Conservation (phyloP, 2,888 invertebrate genomes). For the Psylliodes chrysocephalus region DNA sequence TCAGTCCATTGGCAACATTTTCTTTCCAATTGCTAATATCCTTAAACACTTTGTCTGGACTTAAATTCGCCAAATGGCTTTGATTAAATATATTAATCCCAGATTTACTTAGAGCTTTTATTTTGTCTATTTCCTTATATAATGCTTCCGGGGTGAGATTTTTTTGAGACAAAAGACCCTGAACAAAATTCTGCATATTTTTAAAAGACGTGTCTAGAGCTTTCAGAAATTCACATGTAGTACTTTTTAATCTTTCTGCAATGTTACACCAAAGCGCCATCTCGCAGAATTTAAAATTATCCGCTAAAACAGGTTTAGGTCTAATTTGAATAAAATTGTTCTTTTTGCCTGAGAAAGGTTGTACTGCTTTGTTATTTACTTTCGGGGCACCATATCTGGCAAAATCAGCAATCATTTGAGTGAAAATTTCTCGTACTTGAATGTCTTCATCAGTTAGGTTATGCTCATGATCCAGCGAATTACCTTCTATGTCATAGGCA, state of each 20-base stretch:
- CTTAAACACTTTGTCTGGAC: slow-evolving; percentile 27
- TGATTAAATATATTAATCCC: slow-evolving; percentile 24
- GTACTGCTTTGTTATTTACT: slow-evolving; percentile 59
- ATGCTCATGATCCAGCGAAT: slow-evolving; percentile 62
- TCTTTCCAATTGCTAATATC: slow-evolving; percentile 9
- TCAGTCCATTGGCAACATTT: slow-evolving; percentile 1
- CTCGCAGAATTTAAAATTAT: slow-evolving; percentile 72
- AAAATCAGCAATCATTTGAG: slow-evolving; percentile 75
- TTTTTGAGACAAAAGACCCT: slow-evolving; percentile 24
- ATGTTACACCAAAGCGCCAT: slow-evolving; percentile 77
- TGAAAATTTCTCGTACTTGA: slow-evolving; percentile 73
- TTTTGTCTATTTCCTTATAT: neutral
- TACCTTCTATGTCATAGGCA: slow-evolving; percentile 71
- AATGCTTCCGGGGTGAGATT: slow-evolving; percentile 9
- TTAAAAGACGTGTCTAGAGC: slow-evolving; percentile 50
- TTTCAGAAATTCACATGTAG: slow-evolving; percentile 65
- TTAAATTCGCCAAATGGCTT: slow-evolving; percentile 6
- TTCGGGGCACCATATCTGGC: slow-evolving; percentile 66
- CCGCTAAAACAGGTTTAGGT: slow-evolving; percentile 63
- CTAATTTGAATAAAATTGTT: slow-evolving; percentile 70
- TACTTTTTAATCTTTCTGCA: slow-evolving; percentile 68
- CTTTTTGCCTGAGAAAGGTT: slow-evolving; percentile 61
- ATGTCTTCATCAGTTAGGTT: slow-evolving; percentile 68
- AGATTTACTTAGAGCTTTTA: slow-evolving; percentile 1
- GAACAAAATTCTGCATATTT: slow-evolving; percentile 32